Evolutionary conservation across 2,797 vertebrate species (phyloP).

Genomic region (Taenioides sp.): DNA sequence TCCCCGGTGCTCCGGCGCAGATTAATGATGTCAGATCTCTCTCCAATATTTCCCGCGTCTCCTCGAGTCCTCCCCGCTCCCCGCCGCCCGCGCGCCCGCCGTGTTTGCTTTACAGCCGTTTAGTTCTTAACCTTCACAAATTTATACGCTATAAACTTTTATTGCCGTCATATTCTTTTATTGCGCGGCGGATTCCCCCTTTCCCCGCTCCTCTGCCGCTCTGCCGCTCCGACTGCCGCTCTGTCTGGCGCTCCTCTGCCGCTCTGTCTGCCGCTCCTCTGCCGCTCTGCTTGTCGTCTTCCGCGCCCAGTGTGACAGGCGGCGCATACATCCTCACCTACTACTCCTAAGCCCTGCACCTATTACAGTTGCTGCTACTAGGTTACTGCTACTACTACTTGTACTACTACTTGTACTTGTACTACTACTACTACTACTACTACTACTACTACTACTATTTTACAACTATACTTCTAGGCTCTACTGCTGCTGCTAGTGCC

Average conservation of each 20-base stretch:
- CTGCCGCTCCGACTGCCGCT: conserved; percentile 34
- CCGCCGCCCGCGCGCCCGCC: conserved; percentile 18
- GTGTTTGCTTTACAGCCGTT: conserved; percentile 97
- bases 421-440: too few relatives aligned
- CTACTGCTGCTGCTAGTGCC: too few relatives aligned
- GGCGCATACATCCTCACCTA: too few relatives aligned
- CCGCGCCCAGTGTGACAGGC: too few relatives aligned
- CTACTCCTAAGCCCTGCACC: too few relatives aligned
- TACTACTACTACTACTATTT: too few relatives aligned
- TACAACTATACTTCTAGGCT: too few relatives aligned
- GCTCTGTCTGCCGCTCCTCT: background rate
- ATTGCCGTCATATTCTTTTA: conserved; percentile 99
- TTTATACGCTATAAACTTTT: conserved; percentile 99
- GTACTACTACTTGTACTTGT: background rate
- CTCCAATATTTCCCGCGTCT: conserved; percentile 54
- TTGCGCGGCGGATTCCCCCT: conserved; percentile 87
- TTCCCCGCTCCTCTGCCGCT: conserved; percentile 44
- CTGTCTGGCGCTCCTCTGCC: too few relatives aligned
- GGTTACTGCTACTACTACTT: background rate
- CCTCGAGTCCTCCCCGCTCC: conserved; percentile 15
- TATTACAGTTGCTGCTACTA: background rate
- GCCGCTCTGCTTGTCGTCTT: background rate
- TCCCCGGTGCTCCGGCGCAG: conserved; percentile 33
- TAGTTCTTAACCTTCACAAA: conserved; percentile 99
- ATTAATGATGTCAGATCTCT: conserved; percentile 65